Conservation (phyloP, 2,888 invertebrate genomes). For the Zygogramma bicolorata region DNA sequence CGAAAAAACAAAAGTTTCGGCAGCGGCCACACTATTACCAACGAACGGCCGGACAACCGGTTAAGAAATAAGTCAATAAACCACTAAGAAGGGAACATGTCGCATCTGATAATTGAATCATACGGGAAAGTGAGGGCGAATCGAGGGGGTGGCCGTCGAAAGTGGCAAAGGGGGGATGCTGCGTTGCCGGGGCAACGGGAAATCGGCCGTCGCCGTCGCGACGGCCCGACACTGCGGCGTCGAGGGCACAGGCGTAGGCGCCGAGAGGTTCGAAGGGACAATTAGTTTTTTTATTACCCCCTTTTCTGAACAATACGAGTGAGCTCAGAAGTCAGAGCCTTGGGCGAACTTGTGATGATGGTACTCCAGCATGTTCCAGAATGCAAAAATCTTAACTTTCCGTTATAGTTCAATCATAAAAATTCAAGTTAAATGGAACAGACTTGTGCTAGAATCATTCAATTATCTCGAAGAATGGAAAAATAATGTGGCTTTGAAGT, state of each 20-base stretch:
- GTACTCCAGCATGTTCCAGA: too few species aligned
- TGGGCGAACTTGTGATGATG: too few species aligned
- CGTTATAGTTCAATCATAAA: too few species aligned
- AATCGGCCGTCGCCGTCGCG: slow-evolving; percentile 54
- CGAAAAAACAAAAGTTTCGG: neutral
- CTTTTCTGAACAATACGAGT: too few species aligned
- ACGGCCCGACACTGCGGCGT: slow-evolving; percentile 40
- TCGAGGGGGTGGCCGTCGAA: slow-evolving; percentile 46
- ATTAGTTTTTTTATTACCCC: too few species aligned
- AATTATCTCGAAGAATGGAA: too few species aligned
- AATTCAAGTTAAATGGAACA: too few species aligned
- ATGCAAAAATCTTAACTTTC: too few species aligned
- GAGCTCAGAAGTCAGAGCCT: too few species aligned
- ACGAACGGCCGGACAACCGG: slow-evolving; percentile 25
- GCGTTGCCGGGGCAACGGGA: slow-evolving; percentile 64
- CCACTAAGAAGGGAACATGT: slow-evolving; percentile 62
- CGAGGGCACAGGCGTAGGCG: slow-evolving; percentile 39
- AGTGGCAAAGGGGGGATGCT: slow-evolving; percentile 59
- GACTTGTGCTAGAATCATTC: too few species aligned
- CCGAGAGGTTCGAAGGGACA: neutral
- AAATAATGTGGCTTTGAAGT: too few species aligned
- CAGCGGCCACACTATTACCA: slow-evolving; percentile 28
- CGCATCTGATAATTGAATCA: slow-evolving; percentile 65
- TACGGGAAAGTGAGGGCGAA: slow-evolving; percentile 51
- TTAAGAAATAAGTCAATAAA: slow-evolving; percentile 64